Conservation (phyloP, 2,113 vertebrate genomes). For the Oxyura jamaicensis region DNA sequence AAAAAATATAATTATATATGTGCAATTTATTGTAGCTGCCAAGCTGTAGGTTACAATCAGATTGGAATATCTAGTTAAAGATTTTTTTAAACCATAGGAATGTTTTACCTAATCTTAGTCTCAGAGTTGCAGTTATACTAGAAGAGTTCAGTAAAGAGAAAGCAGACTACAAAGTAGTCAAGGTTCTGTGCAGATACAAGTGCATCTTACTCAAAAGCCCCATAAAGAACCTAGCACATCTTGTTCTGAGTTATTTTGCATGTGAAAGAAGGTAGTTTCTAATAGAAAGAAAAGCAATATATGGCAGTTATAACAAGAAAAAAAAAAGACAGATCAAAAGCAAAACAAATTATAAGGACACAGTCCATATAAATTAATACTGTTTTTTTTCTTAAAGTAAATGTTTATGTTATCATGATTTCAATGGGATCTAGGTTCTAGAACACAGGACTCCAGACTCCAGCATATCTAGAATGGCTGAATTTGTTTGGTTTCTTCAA, state of each 20-base stretch:
- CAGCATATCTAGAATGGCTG: slow-evolving; percentile 9
- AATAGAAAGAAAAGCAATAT: neutral
- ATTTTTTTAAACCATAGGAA: neutral
- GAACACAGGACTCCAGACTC: neutral
- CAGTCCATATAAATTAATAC: neutral
- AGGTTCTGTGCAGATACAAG: neutral
- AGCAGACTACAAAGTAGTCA: neutral
- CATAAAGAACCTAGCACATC: neutral
- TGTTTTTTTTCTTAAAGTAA: neutral
- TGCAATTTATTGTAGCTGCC: neutral
- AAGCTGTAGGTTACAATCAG: neutral
- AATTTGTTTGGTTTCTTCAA: slow-evolving; percentile 42
- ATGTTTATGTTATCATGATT: neutral
- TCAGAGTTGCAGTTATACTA: neutral
- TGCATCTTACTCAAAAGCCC: neutral
- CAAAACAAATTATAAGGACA: neutral
- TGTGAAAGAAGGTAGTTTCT: neutral
- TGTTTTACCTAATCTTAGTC: neutral
- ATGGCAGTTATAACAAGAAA: neutral
- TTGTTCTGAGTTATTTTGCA: neutral
- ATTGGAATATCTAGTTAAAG: neutral
- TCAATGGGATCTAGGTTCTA: neutral
- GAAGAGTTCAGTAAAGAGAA: neutral
- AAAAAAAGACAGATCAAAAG: neutral
- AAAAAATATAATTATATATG: neutral